These are phyloP conservation scores for Hydractinia echinata DNA, from an alignment of 30 jellyfish, hydroid and myxozoan genomes.

Conservation along the genomic window DNA sequence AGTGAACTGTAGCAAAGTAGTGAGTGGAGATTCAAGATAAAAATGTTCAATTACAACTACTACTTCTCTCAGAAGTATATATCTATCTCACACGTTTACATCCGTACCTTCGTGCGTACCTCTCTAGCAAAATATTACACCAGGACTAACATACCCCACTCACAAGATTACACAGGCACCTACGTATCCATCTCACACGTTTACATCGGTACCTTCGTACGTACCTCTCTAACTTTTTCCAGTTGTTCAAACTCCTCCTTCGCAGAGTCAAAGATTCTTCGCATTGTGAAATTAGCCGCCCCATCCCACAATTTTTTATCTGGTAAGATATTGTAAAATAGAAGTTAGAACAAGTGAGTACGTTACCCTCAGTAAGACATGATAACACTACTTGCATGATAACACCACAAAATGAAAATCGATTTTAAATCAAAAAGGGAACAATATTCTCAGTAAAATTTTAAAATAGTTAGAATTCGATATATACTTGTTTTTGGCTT, in stretches of 20 bases:
- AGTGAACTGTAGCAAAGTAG: too few species aligned
- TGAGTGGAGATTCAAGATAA: too few species aligned
- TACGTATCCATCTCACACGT: too few species aligned
- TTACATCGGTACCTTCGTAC: background rate
- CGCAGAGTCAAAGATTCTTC: conserved; percentile 71
- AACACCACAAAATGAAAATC: background rate
- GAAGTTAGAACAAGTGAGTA: background rate
- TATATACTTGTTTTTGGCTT: conserved; percentile 50
- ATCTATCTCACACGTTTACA: too few species aligned
- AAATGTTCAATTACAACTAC: too few species aligned
- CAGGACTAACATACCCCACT: too few species aligned
- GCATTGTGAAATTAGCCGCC: conserved; percentile 67
- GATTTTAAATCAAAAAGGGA: background rate
- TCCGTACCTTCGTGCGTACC: too few species aligned
- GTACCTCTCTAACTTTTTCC: conserved; percentile 63
- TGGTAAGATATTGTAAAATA: background rate
- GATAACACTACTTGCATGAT: background rate
- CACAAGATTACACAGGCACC: too few species aligned
- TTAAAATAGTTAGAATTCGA: background rate
- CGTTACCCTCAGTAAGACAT: background rate
- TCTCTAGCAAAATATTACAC: too few species aligned
- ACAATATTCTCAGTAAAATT: background rate
- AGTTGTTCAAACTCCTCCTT: conserved; percentile 75
- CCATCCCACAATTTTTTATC: conserved; percentile 65
- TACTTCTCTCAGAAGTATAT: too few species aligned